Base-by-base conservation (phyloP, 2,888 invertebrate genomes). In the Morpho achilles region DNA sequence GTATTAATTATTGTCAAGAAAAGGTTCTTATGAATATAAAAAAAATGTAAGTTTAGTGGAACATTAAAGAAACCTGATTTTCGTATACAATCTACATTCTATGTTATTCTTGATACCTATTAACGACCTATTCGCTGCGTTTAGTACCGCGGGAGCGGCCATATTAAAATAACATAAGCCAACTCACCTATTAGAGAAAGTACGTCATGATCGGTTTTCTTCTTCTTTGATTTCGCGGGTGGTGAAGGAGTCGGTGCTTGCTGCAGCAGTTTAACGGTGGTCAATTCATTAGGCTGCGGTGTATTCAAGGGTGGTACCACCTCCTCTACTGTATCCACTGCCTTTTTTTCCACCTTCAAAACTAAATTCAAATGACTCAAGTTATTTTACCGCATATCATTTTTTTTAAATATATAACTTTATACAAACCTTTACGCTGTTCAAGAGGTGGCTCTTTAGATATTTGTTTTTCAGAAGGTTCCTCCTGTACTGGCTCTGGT, bases 251-350 rank as follows among this genome's bases (percentile, higher is more conserved):
- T 61, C 45, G 79, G 70, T 0, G 84, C 87, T 56, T 88, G 86
- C 69, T 80, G 80, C 64, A 91, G 70, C 56, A 89, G 71, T 67
- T 87, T 91, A 51, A 88, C 87, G 0, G 86, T 91, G 48, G 89
- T 90, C 42, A 90, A 76, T 68, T 87, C 87, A 64, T 79, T 85
- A 4, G 89, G 86, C 70, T 87, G 89, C 23, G 86, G 86, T 16
- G 75, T 74, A 66, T 86, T 86, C 64, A 87, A 67, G 0, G 89
- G 86, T 0, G 83, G 84, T 3, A 89, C 80, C 40, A 84, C 74
- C 64, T 87, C 86, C 53, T 46, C 63, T 61, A 61, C 1, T 64
- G 65, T 40, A 80, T 86, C 54, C 3, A 66, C 63, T 1, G 60
- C 42, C 53, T 82, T 87, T 74, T 87, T 90, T 55, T 88, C 88